phyloP scores from a whole-genome alignment of 2,888 invertebrate species.

The Cephus nigrinus region DNA sequence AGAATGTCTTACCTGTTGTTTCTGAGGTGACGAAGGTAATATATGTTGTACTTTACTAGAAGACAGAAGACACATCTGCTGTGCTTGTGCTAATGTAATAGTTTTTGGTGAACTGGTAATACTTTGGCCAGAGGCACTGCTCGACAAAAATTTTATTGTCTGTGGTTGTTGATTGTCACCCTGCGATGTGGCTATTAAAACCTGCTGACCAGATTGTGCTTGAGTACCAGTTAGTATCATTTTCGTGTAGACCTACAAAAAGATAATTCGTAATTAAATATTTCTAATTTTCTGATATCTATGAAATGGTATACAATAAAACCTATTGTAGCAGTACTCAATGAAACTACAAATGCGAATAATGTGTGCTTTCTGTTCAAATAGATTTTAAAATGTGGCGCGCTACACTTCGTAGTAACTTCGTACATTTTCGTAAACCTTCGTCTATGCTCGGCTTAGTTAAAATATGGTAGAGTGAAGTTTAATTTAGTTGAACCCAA shows the following conservation, averaged over 20 bases:
- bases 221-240: constrained; percentile 63
- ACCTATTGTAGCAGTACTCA: background rate
- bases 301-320: background rate
- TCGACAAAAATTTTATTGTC: constrained; percentile 60
- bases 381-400: too few species aligned
- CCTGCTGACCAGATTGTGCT: constrained; percentile 56
- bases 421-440: background rate
- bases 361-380: too few species aligned
- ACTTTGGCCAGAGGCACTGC: constrained; percentile 44
- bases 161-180: constrained; percentile 52
- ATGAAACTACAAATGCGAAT: background rate
- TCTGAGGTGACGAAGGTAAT: constrained; percentile 59
- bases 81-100: constrained; percentile 74
- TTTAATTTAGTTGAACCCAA: background rate
- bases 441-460: background rate
- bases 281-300: background rate
- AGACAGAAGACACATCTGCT: constrained; percentile 72
- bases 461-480: background rate
- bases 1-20: constrained; percentile 44
- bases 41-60: constrained; percentile 68
- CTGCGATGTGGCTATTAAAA: constrained; percentile 59
- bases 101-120: constrained; percentile 70
- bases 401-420: too few species aligned
- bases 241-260: constrained; percentile 59
- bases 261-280: constrained; percentile 11